Evolutionary conservation across 2,888 invertebrate genomes (phyloP).

Genomic region (Pachliopta kotzebuea): DNA sequence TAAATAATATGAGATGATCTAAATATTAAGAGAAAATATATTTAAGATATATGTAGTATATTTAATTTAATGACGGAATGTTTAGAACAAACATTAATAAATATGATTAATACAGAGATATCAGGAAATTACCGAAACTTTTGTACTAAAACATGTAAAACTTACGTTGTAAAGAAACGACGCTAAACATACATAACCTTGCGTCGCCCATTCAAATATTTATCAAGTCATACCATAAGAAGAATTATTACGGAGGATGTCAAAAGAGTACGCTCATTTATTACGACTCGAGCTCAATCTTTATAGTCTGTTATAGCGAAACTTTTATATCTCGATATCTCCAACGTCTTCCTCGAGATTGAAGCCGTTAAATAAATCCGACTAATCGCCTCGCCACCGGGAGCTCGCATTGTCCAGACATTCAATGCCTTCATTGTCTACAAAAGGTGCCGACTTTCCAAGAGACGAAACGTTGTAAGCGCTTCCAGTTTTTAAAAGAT

Average conservation of each 20-base stretch:
- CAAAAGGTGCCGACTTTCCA: slow-evolving; percentile 41
- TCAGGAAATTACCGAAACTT: neutral
- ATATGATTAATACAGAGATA: no score
- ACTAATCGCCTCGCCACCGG: slow-evolving; percentile 60
- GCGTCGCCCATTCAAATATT: slow-evolving; percentile 27
- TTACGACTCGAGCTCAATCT: slow-evolving; percentile 27
- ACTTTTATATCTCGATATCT: slow-evolving; percentile 37
- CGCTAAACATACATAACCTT: slow-evolving; percentile 19
- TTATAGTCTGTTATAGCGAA: slow-evolving; percentile 31
- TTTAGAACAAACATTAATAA: no score
- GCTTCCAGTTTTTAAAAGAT: slow-evolving; percentile 30
- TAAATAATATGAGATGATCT: no score
- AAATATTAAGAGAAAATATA: no score
- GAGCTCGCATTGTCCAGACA: slow-evolving; percentile 65
- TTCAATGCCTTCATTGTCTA: slow-evolving; percentile 67
- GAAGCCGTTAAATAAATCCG: slow-evolving; percentile 70
- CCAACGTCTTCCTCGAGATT: slow-evolving; percentile 44
- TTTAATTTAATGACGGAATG: no score
- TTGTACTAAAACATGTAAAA: slow-evolving; percentile 9
- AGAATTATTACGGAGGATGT: slow-evolving; percentile 28
- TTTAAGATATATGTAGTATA: no score
- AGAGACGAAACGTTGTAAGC: slow-evolving; percentile 40
- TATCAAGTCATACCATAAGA: slow-evolving; percentile 28
- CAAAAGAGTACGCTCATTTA: slow-evolving; percentile 29
- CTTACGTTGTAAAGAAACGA: slow-evolving; percentile 15